Base-by-base conservation (phyloP, 53 echinoderm and acorn worm species). In the Paracentrotus lividus region DNA sequence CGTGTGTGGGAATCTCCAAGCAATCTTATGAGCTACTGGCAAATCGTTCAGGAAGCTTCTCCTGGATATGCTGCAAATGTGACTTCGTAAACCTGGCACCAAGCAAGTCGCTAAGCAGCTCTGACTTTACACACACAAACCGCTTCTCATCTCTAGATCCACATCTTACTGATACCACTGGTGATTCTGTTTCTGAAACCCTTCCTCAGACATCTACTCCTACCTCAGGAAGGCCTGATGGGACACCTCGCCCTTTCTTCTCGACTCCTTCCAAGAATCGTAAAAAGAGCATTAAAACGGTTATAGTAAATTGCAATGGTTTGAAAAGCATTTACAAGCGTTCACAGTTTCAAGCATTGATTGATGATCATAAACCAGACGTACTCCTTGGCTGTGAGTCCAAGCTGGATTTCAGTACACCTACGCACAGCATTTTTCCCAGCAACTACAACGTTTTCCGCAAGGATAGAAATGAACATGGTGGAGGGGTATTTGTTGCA, bases 341-440 rank as follows among this genome's bases (percentile, higher is more conserved):
- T 54, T 13, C 77, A 52, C 33, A 76, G 54, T 91, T 91, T 42
- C 24, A 91, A 54, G 75, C 77, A 31, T 20, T 54, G n/a, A 54
- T 91, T 32, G 69, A 45, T n/a, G 47, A 68, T 26, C 51, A 58
- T n/a, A 55, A 49, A 78, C 92, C 92, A 78, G 92, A 92, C 56
- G 36, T 92, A 21, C 84, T 93, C 59, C 57, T 93, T 56, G 90
- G 90, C 26, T 72, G 90, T 49, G 90, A 90, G 43, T 90, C 84
- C 0, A 93, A 93, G 36, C 59, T 93, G 32, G 84, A 93, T 59
- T 49, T n/a, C n/a, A n/a, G n/a, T n/a, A n/a, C n/a, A n/a, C n/a
- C n/a, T n/a, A n/a, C 20, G 13, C 78, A 77, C 42, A 61, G 61
- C 42, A 60, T 93, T 44, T 93, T 93, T 47, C 93, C 93, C 16